Base-by-base conservation (phyloP, 2,888 invertebrate species). In the Coenonympha arcania region DNA sequence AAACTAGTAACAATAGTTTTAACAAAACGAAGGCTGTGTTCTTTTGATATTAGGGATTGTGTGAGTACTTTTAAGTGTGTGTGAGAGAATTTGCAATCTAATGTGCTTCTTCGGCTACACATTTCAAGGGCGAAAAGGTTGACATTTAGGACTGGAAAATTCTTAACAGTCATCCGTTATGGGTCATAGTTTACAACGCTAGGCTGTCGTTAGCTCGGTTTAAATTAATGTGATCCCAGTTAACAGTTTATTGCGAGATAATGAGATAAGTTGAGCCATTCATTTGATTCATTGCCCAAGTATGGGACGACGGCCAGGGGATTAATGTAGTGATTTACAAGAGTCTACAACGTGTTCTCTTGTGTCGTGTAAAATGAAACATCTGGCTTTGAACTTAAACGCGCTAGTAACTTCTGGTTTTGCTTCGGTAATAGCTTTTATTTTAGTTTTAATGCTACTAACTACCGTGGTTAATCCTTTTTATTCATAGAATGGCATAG, bases 241-340 rank as follows among this genome's bases (percentile, higher is more conserved):
- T 50, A 52, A 53, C 43, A 52, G 59, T 57, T 57, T 56, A 57
- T 57, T 51, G 50, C 53, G 43, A 48, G 57, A 50, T 56, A 57
- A 57, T 57, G 59, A 59, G 59, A 56, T 56, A 59, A 59, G 59
- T 59, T 59, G 43, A 30, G 46, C 51, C 51, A 46, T 59, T 57
- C 56, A 57, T 50, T 56, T 59, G 55, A 57, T 54, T 54, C 52
- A 54, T 48, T 31, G 22, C 34, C 16, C 3, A 43, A 53, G 13
- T 37, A 41, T 30, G 47, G 39, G 41, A 44, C 50, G 37, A 50
- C 48, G 37, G 43, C 47, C 41, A 36, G 31, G 48, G 50, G 49
- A 50, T 50, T 54, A 49, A 22, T 50, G 15, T 37, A 49, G 33
- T 54, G 50, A 50, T 50, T 50, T 50, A 54, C 39, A 47, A 41